phyloP scores from a whole-genome alignment of 2,797 vertebrate genomes.

The Sphaeramia orbicularis region DNA sequence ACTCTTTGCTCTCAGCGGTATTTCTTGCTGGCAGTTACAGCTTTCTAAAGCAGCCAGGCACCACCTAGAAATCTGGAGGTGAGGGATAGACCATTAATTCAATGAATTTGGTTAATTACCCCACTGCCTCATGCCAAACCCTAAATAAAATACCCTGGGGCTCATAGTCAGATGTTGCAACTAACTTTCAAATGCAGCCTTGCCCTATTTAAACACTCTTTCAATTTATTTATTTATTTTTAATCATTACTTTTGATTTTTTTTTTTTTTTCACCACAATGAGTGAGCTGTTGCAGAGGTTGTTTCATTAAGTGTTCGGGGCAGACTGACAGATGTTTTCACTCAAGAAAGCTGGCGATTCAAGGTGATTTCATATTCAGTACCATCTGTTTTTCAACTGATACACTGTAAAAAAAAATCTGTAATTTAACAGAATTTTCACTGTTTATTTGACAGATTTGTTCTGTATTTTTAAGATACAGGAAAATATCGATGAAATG shows the following conservation, averaged over 20 bases:
- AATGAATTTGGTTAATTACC: constrained; percentile 69
- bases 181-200: constrained; percentile 38
- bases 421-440: too few relatives aligned
- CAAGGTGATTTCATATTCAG: constrained; percentile 49
- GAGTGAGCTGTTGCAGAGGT: constrained; percentile 20
- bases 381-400: constrained; percentile 49
- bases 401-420: too few relatives aligned
- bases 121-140: constrained; percentile 49
- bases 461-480: too few relatives aligned
- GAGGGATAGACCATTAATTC: constrained; percentile 61
- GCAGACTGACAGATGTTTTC: constrained; percentile 52
- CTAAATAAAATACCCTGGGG: constrained; percentile 54
- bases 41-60: constrained; percentile 52
- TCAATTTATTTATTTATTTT: too few relatives aligned
- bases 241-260: neutral
- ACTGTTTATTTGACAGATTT: too few relatives aligned
- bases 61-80: constrained; percentile 45
- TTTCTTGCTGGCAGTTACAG: constrained; percentile 48
- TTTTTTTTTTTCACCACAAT: constrained; percentile 6
- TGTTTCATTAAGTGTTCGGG: constrained; percentile 33
- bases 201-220: constrained; percentile 36
- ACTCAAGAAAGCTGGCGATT: constrained; percentile 35
- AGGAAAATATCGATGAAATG: too few relatives aligned
- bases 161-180: constrained; percentile 43
- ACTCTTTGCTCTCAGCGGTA: constrained; percentile 44